phyloP scores from a whole-genome alignment of 2,888 invertebrate genomes.

The Cheilosia urbana region DNA sequence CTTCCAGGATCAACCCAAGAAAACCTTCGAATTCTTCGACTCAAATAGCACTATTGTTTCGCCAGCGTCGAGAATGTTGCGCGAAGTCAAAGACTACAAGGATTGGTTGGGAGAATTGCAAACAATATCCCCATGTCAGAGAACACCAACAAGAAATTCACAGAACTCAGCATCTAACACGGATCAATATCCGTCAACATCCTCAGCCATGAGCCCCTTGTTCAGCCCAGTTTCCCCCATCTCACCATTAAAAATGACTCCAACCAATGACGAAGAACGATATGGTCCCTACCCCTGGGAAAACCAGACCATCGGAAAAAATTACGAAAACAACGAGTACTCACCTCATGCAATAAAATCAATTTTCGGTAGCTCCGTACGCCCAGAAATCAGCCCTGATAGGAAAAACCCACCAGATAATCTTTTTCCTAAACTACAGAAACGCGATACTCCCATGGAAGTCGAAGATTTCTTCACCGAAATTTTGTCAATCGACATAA shows the following conservation, averaged over 20 bases:
- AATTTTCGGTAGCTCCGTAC: neutral
- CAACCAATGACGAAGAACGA: too few species aligned
- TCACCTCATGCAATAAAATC: constrained; percentile 5
- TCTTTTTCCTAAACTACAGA: neutral
- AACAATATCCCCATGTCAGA: too few species aligned
- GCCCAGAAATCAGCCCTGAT: neutral
- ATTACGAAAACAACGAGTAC: constrained; percentile 4
- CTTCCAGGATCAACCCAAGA: too few species aligned
- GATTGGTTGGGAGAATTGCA: too few species aligned
- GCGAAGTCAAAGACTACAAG: too few species aligned
- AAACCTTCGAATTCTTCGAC: too few species aligned
- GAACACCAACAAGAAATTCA: too few species aligned
- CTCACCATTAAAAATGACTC: too few species aligned
- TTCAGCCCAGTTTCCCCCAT: too few species aligned
- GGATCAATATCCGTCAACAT: neutral
- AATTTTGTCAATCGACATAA: constrained; percentile 4
- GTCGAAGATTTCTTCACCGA: neutral
- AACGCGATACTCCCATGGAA: neutral
- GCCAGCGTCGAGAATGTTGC: too few species aligned
- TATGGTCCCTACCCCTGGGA: constrained; percentile 1
- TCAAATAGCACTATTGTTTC: too few species aligned
- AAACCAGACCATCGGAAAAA: neutral
- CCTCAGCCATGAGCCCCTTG: too few species aligned
- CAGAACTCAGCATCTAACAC: neutral
- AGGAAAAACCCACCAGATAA: neutral